A percentile compares a stretch with the other conserved stretches of the same genome.
Conservation (phyloP, 1,140 invertebrate species). For the Brachystomella parvula region DNA sequence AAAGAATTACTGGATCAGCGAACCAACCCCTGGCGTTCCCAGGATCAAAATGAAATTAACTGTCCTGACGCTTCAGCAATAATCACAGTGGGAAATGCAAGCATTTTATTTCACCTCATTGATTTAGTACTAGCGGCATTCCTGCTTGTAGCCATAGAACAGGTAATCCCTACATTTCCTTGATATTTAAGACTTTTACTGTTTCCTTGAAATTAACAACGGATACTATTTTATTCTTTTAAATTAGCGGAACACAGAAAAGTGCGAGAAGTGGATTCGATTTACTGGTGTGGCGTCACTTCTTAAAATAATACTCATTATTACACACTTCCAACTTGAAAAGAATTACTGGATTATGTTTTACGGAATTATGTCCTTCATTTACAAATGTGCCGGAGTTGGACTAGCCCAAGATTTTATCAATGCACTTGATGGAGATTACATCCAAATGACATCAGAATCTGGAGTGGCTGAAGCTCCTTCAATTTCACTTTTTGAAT, state of each 20-base stretch:
- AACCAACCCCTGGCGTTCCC: no score
- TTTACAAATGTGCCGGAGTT: not conserved
- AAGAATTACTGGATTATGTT: not conserved
- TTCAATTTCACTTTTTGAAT: no score
- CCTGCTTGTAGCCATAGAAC: not conserved
- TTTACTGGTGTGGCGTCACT: not conserved
- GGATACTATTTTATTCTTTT: not conserved
- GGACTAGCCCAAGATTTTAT: not conserved
- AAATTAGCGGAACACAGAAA: not conserved
- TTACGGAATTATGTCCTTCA: not conserved
- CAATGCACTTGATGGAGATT: not conserved
- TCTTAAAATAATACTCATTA: not conserved
- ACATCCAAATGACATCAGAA: no score
- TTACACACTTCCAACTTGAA: not conserved
- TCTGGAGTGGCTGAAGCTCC: no score
- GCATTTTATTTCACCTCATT: not conserved
- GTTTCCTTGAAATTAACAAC: not conserved
- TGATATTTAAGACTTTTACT: not conserved
- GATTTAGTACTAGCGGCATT: not conserved
- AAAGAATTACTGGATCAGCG: no score
- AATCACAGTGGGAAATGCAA: not conserved
- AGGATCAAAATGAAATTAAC: not conserved
- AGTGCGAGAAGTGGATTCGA: not conserved
- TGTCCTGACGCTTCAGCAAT: not conserved
- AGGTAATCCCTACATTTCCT: not conserved